phyloP scores from a whole-genome alignment of 1,140 invertebrate genomes.

The Melitaea cinxia region DNA sequence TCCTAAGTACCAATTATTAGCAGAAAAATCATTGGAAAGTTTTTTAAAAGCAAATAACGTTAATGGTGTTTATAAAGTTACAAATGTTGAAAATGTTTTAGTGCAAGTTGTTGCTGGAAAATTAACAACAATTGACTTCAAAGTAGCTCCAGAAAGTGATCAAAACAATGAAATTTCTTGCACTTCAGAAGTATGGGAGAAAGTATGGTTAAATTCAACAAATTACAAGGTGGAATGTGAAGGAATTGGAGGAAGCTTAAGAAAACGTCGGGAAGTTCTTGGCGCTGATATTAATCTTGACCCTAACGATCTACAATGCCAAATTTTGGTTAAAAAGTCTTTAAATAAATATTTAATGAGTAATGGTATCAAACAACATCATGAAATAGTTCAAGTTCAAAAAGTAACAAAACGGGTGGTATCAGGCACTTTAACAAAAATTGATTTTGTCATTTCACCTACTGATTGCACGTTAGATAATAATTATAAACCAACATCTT shows the following conservation, averaged over 20 bases:
- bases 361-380: constrained; percentile 28
- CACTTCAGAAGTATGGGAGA: constrained; percentile 46
- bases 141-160: constrained; percentile 30
- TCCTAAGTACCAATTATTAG: constrained; percentile 41
- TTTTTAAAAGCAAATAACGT: constrained; percentile 36
- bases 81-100: constrained; percentile 44
- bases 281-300: constrained; percentile 32
- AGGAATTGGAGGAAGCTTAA: constrained; percentile 24
- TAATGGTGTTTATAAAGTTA: constrained; percentile 39
- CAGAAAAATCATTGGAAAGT: constrained; percentile 47
- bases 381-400: constrained; percentile 36
- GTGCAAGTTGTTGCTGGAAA: constrained; percentile 45
- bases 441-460: constrained; percentile 42
- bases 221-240: constrained; percentile 41
- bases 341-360: constrained; percentile 43
- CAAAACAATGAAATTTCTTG: constrained; percentile 39
- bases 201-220: constrained; percentile 43
- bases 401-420: constrained; percentile 50
- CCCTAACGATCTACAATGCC: constrained; percentile 36
- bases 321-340: constrained; percentile 42
- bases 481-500: not conserved
- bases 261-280: constrained; percentile 39
- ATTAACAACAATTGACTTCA: constrained; percentile 48
- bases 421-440: constrained; percentile 37
- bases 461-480: constrained; percentile 6